Conservation (phyloP, 2,888 invertebrate species). For the Conchocele bisecta region DNA sequence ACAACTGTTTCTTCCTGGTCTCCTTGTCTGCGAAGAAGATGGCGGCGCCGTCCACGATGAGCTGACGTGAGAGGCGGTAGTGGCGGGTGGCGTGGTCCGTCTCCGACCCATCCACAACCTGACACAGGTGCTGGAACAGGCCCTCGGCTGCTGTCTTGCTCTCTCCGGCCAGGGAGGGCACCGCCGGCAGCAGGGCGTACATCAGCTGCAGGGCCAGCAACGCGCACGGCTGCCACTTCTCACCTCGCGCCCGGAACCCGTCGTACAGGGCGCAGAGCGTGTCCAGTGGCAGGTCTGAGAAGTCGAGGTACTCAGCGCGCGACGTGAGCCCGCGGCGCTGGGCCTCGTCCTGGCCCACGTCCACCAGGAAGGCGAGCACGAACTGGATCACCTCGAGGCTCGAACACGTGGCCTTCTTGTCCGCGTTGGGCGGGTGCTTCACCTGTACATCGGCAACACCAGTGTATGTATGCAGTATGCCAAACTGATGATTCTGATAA, state of each 20-base stretch:
- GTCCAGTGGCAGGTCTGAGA: constrained; percentile 71
- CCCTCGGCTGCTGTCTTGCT: constrained; percentile 72
- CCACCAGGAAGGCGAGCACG: constrained; percentile 73
- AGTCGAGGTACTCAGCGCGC: constrained; percentile 70
- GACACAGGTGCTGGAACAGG: constrained; percentile 77
- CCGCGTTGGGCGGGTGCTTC: constrained; percentile 63
- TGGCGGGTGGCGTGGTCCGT: constrained; percentile 55
- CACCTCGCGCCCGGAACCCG: constrained; percentile 59
- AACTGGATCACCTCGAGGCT: constrained; percentile 67
- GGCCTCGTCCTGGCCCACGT: constrained; percentile 74
- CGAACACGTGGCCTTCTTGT: constrained; percentile 58
- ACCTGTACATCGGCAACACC: too few species aligned
- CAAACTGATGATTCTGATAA: too few species aligned
- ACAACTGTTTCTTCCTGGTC: constrained; percentile 78
- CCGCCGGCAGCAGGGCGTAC: constrained; percentile 75
- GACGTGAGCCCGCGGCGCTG: constrained; percentile 54
- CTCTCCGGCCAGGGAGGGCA: constrained; percentile 65
- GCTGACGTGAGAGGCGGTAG: constrained; percentile 71
- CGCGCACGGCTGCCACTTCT: constrained; percentile 68
- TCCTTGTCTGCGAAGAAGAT: constrained; percentile 82
- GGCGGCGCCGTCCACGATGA: constrained; percentile 80
- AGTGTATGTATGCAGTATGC: too few species aligned
- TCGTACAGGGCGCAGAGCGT: constrained; percentile 74
- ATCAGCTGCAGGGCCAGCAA: constrained; percentile 72
- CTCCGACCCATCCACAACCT: constrained; percentile 65